A percentile compares a stretch with the other conserved stretches of the same genome.
Evolutionary conservation across 2,113 vertebrate genomes (phyloP).

Genomic region (Peromyscus maniculatus): DNA sequence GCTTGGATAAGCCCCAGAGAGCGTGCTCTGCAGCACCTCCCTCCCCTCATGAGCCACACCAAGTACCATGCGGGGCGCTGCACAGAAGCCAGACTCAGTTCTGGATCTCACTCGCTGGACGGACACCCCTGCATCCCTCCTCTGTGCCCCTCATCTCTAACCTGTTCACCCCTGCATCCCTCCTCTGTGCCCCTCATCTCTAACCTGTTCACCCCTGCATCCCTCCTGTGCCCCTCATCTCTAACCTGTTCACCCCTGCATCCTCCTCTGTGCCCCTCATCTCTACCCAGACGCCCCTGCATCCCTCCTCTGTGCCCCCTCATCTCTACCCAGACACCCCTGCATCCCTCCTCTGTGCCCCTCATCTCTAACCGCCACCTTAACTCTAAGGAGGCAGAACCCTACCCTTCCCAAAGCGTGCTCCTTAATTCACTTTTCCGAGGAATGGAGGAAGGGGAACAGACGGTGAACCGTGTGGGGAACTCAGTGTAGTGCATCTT

Average conservation of each 20-base stretch:
- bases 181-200: no score
- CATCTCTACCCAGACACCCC: background rate
- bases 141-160: background rate
- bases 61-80: background rate
- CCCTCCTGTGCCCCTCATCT: no score
- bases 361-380: background rate
- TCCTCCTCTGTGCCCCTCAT: no score
- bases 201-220: no score
- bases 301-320: no score
- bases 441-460: background rate
- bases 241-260: no score
- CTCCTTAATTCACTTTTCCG: background rate
- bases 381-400: background rate
- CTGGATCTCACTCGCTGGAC: background rate
- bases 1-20: background rate
- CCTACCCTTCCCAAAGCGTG: background rate
- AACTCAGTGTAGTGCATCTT: background rate
- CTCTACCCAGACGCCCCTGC: no score
- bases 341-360: background rate
- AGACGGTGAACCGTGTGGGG: background rate
- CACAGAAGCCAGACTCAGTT: background rate
- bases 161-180: no score
- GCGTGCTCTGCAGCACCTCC: background rate
- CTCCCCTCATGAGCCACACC: background rate
- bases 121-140: background rate